Conservation (phyloP, 2,888 invertebrate species). For the Drosophila merina region DNA sequence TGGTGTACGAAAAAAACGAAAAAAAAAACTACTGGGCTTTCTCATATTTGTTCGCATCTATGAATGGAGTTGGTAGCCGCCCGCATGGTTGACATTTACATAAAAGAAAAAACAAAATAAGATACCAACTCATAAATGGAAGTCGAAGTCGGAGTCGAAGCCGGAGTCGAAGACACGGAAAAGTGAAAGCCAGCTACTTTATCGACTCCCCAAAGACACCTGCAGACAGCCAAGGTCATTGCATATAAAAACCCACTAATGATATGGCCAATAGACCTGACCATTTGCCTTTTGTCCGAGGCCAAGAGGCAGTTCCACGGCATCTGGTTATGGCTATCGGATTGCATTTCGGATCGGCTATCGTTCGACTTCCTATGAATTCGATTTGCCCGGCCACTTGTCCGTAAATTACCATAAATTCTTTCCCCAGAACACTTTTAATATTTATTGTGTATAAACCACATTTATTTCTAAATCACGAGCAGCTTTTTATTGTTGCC, state of each 20-base stretch:
- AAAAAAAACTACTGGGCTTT: conserved; percentile 41
- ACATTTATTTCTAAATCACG: conserved; percentile 39
- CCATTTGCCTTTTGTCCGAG: conserved; percentile 39
- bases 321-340: background rate
- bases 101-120: conserved; percentile 3
- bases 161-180: conserved; percentile 16
- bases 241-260: conserved; percentile 37
- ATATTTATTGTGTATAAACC: conserved; percentile 3
- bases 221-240: conserved; percentile 67
- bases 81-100: conserved; percentile 29
- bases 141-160: conserved; percentile 2
- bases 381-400: conserved; percentile 25
- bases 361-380: conserved; percentile 36
- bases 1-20: conserved; percentile 3
- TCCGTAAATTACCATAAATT: conserved; percentile 47
- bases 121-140: background rate
- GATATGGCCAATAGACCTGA: conserved; percentile 36
- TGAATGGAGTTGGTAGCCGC: conserved; percentile 33
- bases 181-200: conserved; percentile 42
- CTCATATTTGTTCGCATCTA: conserved; percentile 27
- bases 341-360: conserved; percentile 8
- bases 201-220: conserved; percentile 47
- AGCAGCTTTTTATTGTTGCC: conserved; percentile 29
- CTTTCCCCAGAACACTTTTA: conserved; percentile 22
- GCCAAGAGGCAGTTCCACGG: conserved; percentile 20